These are phyloP conservation scores for Equus przewalskii DNA, from an alignment of 2,113 vertebrate species.

Conservation along the genomic window DNA sequence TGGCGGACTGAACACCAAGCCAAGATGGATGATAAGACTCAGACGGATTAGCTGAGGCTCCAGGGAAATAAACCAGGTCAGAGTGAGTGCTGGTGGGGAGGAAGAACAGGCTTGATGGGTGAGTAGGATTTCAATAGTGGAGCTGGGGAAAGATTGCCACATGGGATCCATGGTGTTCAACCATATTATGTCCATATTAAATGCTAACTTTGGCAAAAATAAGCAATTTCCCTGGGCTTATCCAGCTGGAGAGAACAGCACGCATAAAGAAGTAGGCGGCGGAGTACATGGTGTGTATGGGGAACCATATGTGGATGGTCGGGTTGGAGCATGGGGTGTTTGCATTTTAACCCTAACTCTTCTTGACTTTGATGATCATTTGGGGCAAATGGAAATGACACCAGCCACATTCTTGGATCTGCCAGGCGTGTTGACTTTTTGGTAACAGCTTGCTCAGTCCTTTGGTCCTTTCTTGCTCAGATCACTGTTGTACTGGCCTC, in stretches of 20 bases:
- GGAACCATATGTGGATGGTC: background rate
- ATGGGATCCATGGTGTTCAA: background rate
- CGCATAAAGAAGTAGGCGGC: constrained; percentile 44
- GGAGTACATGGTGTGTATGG: background rate
- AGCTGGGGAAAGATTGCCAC: background rate
- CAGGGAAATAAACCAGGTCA: background rate
- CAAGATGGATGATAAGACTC: background rate
- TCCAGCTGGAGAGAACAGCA: constrained; percentile 66
- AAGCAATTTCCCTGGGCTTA: constrained; percentile 39
- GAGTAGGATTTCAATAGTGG: background rate
- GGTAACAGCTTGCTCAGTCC: background rate
- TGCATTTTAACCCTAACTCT: constrained; percentile 55
- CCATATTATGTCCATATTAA: constrained; percentile 51
- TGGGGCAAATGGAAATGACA: constrained; percentile 9
- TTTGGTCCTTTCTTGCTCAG: background rate
- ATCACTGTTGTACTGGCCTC: background rate
- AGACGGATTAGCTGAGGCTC: background rate
- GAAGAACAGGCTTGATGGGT: background rate
- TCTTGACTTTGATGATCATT: constrained; percentile 34
- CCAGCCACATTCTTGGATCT: background rate
- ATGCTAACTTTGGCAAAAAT: constrained; percentile 70
- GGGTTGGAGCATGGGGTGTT: constrained; percentile 42
- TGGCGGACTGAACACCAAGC: background rate
- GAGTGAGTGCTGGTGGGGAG: background rate
- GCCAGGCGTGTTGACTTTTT: background rate